These are phyloP conservation scores for Meandrusa payeni DNA, from an alignment of 2,888 invertebrate species.

Conservation along the genomic window DNA sequence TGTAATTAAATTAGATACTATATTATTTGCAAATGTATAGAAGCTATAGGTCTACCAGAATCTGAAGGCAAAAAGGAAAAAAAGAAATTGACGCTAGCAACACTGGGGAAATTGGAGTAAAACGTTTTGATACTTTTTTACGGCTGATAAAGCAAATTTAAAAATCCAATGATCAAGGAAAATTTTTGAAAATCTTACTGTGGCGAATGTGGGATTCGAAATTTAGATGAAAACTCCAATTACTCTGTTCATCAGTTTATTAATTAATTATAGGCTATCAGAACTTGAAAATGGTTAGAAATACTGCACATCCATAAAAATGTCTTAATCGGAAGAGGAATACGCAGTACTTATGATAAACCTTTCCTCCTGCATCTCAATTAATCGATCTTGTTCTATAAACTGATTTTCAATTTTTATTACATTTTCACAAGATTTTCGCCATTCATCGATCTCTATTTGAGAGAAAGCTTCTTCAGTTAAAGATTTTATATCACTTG, in stretches of 20 bases:
- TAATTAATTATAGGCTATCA: conserved; percentile 6
- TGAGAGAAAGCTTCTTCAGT: conserved; percentile 1
- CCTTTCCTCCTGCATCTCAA: conserved; percentile 17
- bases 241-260: too few relatives aligned
- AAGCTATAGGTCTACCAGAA: too few relatives aligned
- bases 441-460: conserved; percentile 19
- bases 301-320: background rate
- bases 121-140: conserved; percentile 16
- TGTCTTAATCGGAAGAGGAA: background rate
- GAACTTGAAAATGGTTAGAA: conserved; percentile 8
- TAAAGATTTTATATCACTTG: too few relatives aligned
- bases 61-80: conserved; percentile 6
- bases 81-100: conserved; percentile 17
- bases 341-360: conserved; percentile 23
- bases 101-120: conserved; percentile 17
- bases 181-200: background rate
- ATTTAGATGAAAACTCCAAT: too few relatives aligned
- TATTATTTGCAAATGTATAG: too few relatives aligned
- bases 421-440: conserved; percentile 21
- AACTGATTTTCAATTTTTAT: conserved; percentile 22
- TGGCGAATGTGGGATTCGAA: background rate
- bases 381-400: conserved; percentile 7
- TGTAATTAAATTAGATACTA: too few relatives aligned
- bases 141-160: conserved; percentile 3
- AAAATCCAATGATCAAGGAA: background rate